Conservation (phyloP, 2,113 vertebrate species). For the Catharus minimus region DNA sequence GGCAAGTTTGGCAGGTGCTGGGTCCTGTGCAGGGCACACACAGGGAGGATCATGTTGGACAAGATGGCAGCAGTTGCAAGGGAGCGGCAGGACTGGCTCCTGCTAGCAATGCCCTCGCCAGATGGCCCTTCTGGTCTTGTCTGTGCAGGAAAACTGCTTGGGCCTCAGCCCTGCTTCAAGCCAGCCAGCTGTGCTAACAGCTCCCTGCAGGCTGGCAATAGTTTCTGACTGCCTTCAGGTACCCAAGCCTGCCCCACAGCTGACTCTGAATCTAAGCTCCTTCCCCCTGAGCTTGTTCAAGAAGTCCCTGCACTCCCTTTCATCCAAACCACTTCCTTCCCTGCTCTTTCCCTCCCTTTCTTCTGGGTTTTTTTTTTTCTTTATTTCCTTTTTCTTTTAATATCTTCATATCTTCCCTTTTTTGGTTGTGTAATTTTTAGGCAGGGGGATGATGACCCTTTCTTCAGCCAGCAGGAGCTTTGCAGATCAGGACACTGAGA, state of each 20-base stretch:
- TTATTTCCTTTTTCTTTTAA: not conserved
- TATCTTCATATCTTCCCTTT: not conserved
- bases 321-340: not conserved
- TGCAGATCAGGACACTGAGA: not conserved
- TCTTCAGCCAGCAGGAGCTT: not conserved
- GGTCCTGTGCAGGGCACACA: not conserved
- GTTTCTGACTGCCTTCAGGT: not conserved
- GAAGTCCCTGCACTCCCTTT: not conserved
- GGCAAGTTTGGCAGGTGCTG: not conserved
- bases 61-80: not conserved
- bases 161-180: not conserved
- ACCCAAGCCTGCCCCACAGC: not conserved
- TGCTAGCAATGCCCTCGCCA: not conserved
- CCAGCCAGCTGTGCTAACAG: not conserved
- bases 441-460: too few species aligned
- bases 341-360: not conserved
- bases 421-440: not conserved
- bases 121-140: not conserved
- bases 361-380: not conserved
- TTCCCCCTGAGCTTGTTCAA: fast-evolving
- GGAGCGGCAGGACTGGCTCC: fast-evolving
- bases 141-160: not conserved
- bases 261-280: not conserved
- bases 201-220: not conserved
- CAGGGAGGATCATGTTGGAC: not conserved